phyloP scores from a whole-genome alignment of 2,888 invertebrate genomes.

The Asteroscopus sphinx region DNA sequence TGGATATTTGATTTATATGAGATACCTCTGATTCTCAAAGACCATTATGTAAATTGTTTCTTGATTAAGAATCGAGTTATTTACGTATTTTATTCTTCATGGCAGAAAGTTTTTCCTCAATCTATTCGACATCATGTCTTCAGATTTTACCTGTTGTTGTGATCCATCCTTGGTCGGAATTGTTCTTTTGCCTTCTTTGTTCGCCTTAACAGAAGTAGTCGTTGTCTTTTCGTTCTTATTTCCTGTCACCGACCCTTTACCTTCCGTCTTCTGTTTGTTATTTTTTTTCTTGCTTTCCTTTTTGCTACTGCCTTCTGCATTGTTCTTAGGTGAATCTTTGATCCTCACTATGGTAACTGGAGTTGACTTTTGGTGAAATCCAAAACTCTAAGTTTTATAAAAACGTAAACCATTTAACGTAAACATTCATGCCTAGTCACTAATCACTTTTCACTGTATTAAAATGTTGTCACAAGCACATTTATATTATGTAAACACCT shows the following conservation, averaged over 20 bases:
- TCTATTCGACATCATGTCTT: conserved; percentile 31
- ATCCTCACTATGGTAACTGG: conserved; percentile 92
- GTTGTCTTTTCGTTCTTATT: conserved; percentile 77
- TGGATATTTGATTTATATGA: conserved; percentile 24
- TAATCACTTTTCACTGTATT: conserved; percentile 26
- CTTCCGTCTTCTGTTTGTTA: conserved; percentile 89
- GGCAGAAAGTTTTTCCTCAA: conserved; percentile 33
- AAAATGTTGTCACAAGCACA: conserved; percentile 18
- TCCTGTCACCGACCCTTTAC: conserved; percentile 84
- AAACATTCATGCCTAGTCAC: conserved; percentile 40
- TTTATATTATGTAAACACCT: conserved; percentile 25
- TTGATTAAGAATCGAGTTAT: conserved; percentile 31
- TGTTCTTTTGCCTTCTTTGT: conserved; percentile 75
- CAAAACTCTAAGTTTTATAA: conserved; percentile 28
- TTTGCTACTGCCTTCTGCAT: conserved; percentile 90
- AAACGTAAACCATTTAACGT: conserved; percentile 43
- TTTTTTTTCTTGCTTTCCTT: conserved; percentile 91
- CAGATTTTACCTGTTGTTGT: conserved; percentile 73
- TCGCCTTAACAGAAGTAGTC: conserved; percentile 74
- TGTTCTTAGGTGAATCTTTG: conserved; percentile 90
- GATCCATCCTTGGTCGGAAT: conserved; percentile 73
- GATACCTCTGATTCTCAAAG: not conserved
- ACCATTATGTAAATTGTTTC: conserved; percentile 24
- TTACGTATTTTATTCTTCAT: conserved; percentile 29
- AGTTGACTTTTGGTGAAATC: conserved; percentile 58